Evolutionary conservation across 2,113 vertebrate genomes (phyloP).

Genomic region (Mobula birostris): DNA sequence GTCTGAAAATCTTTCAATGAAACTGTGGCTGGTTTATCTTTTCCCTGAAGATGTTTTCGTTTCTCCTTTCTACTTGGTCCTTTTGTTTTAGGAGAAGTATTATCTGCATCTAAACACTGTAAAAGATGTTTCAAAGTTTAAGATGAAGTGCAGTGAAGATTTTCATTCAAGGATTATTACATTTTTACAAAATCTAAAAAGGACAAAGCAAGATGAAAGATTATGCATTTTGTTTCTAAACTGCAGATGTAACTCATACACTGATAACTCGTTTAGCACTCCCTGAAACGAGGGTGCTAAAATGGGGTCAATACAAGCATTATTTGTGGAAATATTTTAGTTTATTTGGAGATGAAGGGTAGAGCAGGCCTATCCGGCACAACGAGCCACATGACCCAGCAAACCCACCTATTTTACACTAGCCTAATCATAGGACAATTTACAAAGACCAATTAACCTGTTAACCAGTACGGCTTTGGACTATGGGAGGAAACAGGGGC

Average conservation of each 20-base stretch:
- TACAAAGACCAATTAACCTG: no score
- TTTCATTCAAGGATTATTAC: slow-evolving; percentile 36
- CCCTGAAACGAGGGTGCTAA: no score
- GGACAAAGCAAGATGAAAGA: neutral
- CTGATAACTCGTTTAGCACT: no score
- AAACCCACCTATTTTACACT: no score
- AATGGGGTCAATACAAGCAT: no score
- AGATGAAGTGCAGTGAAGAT: neutral
- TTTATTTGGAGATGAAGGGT: no score
- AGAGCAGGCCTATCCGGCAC: no score
- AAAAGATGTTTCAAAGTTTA: slow-evolving; percentile 39
- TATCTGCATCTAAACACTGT: slow-evolving; percentile 63
- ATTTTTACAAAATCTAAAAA: neutral
- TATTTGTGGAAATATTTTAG: no score
- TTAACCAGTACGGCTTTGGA: no score
- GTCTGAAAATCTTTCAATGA: slow-evolving; percentile 86
- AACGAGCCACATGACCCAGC: no score
- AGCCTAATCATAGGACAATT: no score
- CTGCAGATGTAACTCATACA: neutral
- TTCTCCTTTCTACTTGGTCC: slow-evolving; percentile 78
- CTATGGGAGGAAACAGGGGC: no score
- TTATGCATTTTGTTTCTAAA: neutral
- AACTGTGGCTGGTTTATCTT: slow-evolving; percentile 79
- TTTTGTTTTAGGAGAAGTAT: slow-evolving; percentile 66
- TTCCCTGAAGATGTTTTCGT: slow-evolving; percentile 79